A percentile compares a stretch with the other conserved stretches of the same genome.
Conservation (phyloP, 2,888 invertebrate species). For the Cordilura impudica region DNA sequence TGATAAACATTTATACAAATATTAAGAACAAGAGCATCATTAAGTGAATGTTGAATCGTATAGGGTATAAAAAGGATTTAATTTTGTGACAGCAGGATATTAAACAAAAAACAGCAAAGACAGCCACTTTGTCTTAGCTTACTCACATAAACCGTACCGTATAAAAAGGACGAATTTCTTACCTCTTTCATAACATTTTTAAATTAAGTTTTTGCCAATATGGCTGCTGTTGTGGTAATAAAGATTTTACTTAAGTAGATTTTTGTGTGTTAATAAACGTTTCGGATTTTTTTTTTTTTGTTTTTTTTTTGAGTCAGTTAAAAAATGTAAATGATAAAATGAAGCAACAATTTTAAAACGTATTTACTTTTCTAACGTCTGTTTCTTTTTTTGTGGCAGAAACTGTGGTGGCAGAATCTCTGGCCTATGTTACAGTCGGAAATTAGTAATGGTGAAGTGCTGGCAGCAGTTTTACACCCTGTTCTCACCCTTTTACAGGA, state of each 20-base stretch:
- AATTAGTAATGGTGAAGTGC: conserved; percentile 89
- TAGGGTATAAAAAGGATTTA: conserved; percentile 40
- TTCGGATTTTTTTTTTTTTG: neutral
- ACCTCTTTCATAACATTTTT: neutral
- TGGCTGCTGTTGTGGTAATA: neutral
- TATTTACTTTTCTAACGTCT: neutral
- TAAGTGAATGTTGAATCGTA: too few relatives aligned
- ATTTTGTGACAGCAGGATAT: conserved; percentile 51
- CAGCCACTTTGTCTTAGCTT: neutral
- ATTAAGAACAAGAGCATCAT: too few relatives aligned
- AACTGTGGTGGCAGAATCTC: conserved; percentile 96
- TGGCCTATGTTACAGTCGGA: conserved; percentile 94
- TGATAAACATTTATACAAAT: too few relatives aligned
- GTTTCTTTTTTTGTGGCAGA: conserved; percentile 80
- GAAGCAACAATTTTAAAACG: neutral
- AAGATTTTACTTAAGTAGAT: neutral
- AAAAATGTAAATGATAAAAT: neutral
- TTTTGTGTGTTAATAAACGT: neutral
- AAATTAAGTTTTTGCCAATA: neutral
- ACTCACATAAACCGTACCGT: neutral
- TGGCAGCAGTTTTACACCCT: conserved; percentile 91
- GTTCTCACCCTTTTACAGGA: conserved; percentile 90
- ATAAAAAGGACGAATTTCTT: too few relatives aligned
- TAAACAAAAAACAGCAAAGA: conserved; percentile 44
- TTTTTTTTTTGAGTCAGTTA: too few relatives aligned